Percentiles rank a stretch among this genome's conserved stretches.
phyloP scores from a whole-genome alignment of 2,113 vertebrate species.

The Hucho hucho region DNA sequence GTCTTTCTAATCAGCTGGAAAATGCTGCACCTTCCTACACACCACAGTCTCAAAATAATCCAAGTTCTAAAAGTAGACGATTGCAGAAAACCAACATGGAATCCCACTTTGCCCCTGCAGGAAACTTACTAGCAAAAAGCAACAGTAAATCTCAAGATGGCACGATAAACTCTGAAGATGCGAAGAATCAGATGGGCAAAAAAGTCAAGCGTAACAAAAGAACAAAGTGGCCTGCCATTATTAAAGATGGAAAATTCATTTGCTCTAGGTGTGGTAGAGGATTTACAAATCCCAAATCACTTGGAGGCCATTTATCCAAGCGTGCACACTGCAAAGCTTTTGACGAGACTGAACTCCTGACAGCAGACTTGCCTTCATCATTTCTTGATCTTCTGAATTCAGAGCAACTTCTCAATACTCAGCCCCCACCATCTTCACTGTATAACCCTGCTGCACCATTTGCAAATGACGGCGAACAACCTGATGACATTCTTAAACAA shows the following conservation, averaged over 20 bases:
- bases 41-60: conserved; percentile 73
- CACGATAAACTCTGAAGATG: conserved; percentile 46
- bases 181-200: conserved; percentile 58
- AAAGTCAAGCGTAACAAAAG: conserved; percentile 81
- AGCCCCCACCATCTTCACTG: conserved; percentile 65
- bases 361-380: conserved; percentile 80
- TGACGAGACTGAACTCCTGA: conserved; percentile 74
- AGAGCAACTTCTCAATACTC: conserved; percentile 73
- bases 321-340: conserved; percentile 86
- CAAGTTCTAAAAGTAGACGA: conserved; percentile 66
- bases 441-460: conserved; percentile 71
- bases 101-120: conserved; percentile 54
- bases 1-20: conserved; percentile 70
- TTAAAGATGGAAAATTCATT: conserved; percentile 91
- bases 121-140: conserved; percentile 30
- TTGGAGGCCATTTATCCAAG: conserved; percentile 95
- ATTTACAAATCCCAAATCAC: conserved; percentile 89
- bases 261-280: conserved; percentile 90
- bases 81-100: conserved; percentile 64
- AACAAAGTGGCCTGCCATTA: conserved; percentile 93
- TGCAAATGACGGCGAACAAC: conserved; percentile 68
- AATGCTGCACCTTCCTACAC: conserved; percentile 70
- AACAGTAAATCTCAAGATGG: conserved; percentile 22
- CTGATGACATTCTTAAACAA: conserved; percentile 83
- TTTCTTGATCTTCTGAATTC: conserved; percentile 90